A percentile compares a stretch with the other conserved stretches of the same genome.
These are phyloP conservation scores for Gavialis gangeticus DNA, from an alignment of 2,113 vertebrate species.

Conservation along the genomic window DNA sequence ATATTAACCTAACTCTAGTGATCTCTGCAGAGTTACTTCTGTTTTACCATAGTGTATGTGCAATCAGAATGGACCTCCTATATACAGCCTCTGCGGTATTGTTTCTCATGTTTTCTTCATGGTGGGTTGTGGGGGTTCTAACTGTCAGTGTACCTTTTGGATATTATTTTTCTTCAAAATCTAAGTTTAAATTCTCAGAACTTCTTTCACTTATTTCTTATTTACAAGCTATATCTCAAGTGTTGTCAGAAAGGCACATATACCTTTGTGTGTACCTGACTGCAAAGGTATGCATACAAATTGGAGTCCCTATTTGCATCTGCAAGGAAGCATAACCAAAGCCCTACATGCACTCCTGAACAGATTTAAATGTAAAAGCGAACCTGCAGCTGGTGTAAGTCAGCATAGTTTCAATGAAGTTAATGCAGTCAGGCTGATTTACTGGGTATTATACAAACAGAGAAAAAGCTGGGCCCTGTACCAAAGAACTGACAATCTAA, in stretches of 20 bases:
- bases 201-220: not conserved
- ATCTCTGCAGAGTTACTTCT: not conserved
- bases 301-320: not conserved
- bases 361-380: not conserved
- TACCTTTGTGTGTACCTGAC: not conserved
- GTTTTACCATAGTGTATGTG: not conserved
- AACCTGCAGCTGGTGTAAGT: not conserved
- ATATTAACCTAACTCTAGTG: not conserved
- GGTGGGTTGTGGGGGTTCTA: not conserved
- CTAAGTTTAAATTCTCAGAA: not conserved
- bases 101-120: not conserved
- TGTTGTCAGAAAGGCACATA: not conserved
- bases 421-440: not conserved
- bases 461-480: too few species aligned
- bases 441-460: too few species aligned
- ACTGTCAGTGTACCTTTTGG: not conserved
- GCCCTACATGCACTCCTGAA: not conserved
- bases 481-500: too few species aligned
- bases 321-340: not conserved
- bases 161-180: not conserved
- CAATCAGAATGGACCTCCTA: not conserved
- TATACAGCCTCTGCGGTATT: not conserved
- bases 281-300: constrained; percentile 7
- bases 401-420: not conserved
- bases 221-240: not conserved